phyloP scores from a whole-genome alignment of 1,140 invertebrate genomes.

The Drosophila albomicans region DNA sequence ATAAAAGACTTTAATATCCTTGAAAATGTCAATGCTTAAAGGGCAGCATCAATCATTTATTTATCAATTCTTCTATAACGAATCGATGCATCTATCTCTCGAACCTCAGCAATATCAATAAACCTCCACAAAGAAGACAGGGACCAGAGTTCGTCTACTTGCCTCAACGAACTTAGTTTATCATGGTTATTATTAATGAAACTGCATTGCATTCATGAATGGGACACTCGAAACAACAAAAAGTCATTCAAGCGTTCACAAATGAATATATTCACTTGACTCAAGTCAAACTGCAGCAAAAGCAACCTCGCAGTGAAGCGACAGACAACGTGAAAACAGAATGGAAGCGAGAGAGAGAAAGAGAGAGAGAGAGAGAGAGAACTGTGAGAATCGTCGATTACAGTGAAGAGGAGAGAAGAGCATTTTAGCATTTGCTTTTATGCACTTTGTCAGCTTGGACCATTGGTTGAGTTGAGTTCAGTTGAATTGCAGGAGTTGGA shows the following conservation, averaged over 20 bases:
- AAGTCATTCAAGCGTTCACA: slow-evolving; percentile 60
- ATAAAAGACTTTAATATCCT: not conserved
- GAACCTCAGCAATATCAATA: not conserved
- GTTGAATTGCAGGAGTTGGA: not conserved
- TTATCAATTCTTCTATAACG: slow-evolving; percentile 6
- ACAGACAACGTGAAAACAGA: not conserved
- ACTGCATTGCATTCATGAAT: slow-evolving; percentile 7
- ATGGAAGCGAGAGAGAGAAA: not conserved
- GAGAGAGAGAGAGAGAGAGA: not conserved
- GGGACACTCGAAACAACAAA: slow-evolving; percentile 57
- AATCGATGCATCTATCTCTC: slow-evolving; percentile 4
- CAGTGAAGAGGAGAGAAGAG: slow-evolving; percentile 22
- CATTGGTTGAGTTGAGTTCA: slow-evolving; percentile 7
- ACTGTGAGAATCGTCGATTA: slow-evolving; percentile 5
- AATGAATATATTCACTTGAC: slow-evolving; percentile 71
- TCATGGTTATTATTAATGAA: slow-evolving; percentile 30
- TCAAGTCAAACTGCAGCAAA: slow-evolving; percentile 22
- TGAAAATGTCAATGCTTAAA: not conserved
- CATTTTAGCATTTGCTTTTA: slow-evolving; percentile 59
- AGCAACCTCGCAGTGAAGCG: slow-evolving; percentile 4
- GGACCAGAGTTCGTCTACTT: not conserved
- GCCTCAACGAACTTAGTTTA: slow-evolving; percentile 7
- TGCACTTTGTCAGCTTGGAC: slow-evolving; percentile 34
- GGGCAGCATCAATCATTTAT: not conserved
- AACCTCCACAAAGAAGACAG: not conserved